These are phyloP conservation scores for Tribolium madens DNA, from an alignment of 1,140 invertebrate genomes.

Conservation along the genomic window DNA sequence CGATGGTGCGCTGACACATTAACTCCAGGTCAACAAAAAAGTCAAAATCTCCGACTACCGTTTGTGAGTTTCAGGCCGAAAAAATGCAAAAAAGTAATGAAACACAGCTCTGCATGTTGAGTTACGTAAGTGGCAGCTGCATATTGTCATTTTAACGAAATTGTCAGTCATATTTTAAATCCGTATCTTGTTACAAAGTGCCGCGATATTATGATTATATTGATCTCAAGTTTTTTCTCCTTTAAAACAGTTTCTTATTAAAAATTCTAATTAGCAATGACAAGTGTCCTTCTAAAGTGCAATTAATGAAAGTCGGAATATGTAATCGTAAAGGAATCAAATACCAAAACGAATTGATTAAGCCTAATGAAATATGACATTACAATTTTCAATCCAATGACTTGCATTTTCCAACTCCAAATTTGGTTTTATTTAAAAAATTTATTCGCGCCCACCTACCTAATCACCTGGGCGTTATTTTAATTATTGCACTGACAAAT, in stretches of 20 bases:
- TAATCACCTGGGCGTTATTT: background rate
- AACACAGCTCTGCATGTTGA: background rate
- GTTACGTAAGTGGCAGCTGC: conserved; percentile 41
- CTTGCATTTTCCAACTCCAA: conserved; percentile 8
- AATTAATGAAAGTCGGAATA: conserved; percentile 44
- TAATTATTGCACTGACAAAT: background rate
- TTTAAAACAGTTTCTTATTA: background rate
- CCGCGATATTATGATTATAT: conserved; percentile 39
- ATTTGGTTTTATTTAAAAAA: background rate
- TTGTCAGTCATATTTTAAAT: conserved; percentile 45
- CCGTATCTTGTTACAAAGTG: conserved; percentile 51
- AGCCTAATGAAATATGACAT: conserved; percentile 48
- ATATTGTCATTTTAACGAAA: conserved; percentile 41
- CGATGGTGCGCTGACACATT: background rate
- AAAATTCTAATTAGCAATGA: conserved; percentile 1
- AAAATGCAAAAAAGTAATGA: conserved; percentile 4
- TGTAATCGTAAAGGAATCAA: conserved; percentile 34
- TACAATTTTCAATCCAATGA: conserved; percentile 36
- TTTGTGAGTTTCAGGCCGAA: background rate
- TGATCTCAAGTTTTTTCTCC: conserved; percentile 7
- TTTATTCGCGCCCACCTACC: background rate
- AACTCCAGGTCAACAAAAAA: conserved; percentile 12
- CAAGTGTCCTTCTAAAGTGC: conserved; percentile 16
- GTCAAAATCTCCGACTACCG: background rate
- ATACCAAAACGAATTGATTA: conserved; percentile 49